Conservation (phyloP, 2,888 invertebrate genomes). For the Chrysodeixis includens region DNA sequence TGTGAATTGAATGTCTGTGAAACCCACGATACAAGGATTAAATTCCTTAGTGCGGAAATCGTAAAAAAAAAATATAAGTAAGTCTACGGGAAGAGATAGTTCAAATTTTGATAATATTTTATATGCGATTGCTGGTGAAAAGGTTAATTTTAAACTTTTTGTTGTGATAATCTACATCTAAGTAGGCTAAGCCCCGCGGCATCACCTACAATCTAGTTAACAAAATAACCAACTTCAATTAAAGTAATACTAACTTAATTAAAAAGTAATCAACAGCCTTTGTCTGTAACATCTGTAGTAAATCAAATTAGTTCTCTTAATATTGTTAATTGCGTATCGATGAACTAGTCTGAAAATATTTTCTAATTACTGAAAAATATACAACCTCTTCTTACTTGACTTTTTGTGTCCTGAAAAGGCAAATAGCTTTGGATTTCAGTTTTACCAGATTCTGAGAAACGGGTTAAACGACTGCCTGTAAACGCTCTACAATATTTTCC, state of each 20-base stretch:
- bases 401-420: not conserved
- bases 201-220: not conserved
- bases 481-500: too few species aligned
- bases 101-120: too few species aligned
- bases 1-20: too few species aligned
- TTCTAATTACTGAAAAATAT: too few species aligned
- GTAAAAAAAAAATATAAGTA: too few species aligned
- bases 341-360: not conserved
- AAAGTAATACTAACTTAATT: conserved; percentile 2
- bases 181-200: not conserved
- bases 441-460: not conserved
- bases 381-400: not conserved
- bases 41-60: too few species aligned
- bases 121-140: too few species aligned
- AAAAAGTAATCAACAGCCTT: not conserved
- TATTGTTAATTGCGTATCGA: not conserved
- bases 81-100: too few species aligned
- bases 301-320: not conserved
- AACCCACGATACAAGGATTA: too few species aligned
- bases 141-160: too few species aligned
- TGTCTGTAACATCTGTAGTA: not conserved
- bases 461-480: not conserved
- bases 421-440: not conserved
- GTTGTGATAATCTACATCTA: too few species aligned
- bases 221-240: not conserved